phyloP scores from a whole-genome alignment of 2,888 invertebrate genomes.

The Synergus laeviventris region DNA sequence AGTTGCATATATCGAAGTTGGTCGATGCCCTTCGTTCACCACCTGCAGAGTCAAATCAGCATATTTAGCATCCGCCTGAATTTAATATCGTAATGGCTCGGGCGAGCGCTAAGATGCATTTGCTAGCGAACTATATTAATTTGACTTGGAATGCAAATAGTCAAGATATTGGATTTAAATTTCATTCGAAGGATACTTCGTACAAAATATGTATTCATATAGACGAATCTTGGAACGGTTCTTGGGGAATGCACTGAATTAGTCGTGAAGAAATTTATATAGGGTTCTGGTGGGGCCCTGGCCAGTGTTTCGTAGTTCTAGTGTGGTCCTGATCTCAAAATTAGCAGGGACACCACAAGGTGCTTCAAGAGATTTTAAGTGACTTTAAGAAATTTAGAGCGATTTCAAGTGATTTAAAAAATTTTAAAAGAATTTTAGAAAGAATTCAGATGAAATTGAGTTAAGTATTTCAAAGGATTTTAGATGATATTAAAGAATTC shows the following conservation, averaged over 20 bases:
- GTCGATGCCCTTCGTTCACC: slow-evolving; percentile 48
- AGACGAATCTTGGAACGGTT: background rate
- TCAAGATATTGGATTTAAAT: slow-evolving; percentile 25
- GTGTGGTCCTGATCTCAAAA: too few species aligned
- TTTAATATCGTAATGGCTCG: slow-evolving; percentile 56
- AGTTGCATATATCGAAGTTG: slow-evolving; percentile 6
- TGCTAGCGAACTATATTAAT: slow-evolving; percentile 53
- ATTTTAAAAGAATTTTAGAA: too few species aligned
- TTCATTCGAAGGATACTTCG: slow-evolving; percentile 40
- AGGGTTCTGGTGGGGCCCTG: too few species aligned
- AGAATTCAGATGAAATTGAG: too few species aligned
- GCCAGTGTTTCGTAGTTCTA: too few species aligned
- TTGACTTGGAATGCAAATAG: slow-evolving; percentile 54
- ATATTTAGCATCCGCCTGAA: slow-evolving; percentile 65
- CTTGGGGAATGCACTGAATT: background rate
- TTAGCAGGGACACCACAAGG: too few species aligned
- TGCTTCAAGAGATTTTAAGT: too few species aligned
- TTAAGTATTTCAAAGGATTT: too few species aligned
- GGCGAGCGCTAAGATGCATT: background rate
- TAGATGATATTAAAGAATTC: too few species aligned
- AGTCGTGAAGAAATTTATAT: too few species aligned
- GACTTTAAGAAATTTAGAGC: too few species aligned
- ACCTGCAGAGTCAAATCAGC: slow-evolving; percentile 68
- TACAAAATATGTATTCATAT: slow-evolving; percentile 4
- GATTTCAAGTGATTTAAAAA: too few species aligned